phyloP scores from a whole-genome alignment of 2,797 vertebrate genomes.

The Parotocinclus haroldoi region DNA sequence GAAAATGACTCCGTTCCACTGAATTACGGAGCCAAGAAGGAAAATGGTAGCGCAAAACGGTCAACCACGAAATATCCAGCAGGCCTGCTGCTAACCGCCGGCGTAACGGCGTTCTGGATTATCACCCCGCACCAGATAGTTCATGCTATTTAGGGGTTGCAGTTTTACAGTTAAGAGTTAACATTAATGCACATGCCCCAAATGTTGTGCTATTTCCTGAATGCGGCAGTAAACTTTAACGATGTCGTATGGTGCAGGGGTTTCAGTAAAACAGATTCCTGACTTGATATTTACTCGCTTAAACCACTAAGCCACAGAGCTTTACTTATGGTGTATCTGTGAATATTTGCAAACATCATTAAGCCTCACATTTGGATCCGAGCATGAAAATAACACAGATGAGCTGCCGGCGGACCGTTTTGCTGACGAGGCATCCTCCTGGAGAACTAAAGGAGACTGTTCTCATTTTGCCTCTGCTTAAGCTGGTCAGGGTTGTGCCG shows the following conservation, averaged over 20 bases:
- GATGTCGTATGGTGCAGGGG: constrained; percentile 61
- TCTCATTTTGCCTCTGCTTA: too few relatives aligned
- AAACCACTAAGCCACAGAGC: constrained; percentile 47
- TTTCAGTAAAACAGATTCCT: constrained; percentile 63
- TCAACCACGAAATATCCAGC: constrained; percentile 49
- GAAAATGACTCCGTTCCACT: constrained; percentile 20
- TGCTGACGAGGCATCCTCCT: too few relatives aligned
- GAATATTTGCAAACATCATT: constrained; percentile 15
- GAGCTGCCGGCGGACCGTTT: too few relatives aligned
- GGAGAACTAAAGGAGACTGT: too few relatives aligned
- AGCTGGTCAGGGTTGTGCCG: too few relatives aligned
- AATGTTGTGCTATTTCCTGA: constrained; percentile 60
- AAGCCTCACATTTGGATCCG: constrained; percentile 4
- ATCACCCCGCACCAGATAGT: constrained; percentile 52
- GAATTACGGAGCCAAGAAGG: constrained; percentile 9
- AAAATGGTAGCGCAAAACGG: constrained; percentile 30
- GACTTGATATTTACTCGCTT: constrained; percentile 60
- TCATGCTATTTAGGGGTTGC: constrained; percentile 60
- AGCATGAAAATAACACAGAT: not conserved
- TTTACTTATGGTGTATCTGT: constrained; percentile 45
- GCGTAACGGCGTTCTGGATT: constrained; percentile 65
- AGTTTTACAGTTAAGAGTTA: constrained; percentile 45
- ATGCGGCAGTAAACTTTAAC: constrained; percentile 69
- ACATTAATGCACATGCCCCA: constrained; percentile 42
- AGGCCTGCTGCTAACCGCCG: constrained; percentile 53